phyloP scores from a whole-genome alignment of 1,140 invertebrate genomes.

The Penaeus chinensis region DNA sequence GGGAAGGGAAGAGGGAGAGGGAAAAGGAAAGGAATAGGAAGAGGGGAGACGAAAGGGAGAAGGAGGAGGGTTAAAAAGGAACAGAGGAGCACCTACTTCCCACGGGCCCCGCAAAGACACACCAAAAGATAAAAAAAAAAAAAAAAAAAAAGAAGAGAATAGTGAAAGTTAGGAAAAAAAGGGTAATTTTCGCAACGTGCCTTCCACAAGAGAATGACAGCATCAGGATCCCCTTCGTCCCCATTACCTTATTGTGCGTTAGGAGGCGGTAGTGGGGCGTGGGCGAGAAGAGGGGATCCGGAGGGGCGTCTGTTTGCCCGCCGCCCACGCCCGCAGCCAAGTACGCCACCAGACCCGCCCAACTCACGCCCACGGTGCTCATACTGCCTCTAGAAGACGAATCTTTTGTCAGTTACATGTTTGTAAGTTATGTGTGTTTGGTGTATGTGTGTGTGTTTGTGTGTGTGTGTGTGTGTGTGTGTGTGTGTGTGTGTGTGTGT shows the following conservation, averaged over 20 bases:
- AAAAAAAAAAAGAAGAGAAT: too few relatives aligned
- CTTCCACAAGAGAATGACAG: background rate
- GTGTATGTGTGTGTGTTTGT: background rate
- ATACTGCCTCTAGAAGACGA: slow-evolving; percentile 2
- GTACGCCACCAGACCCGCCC: slow-evolving; percentile 37
- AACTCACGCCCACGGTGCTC: slow-evolving; percentile 31
- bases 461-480: background rate
- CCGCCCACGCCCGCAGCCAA: slow-evolving; percentile 14
- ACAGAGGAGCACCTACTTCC: too few relatives aligned
- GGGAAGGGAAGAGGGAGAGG: too few relatives aligned
- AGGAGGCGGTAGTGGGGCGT: slow-evolving; percentile 32
- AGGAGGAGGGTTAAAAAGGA: too few relatives aligned
- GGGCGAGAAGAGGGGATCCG: slow-evolving; percentile 13
- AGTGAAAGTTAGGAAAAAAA: background rate
- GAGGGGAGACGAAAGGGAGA: too few relatives aligned
- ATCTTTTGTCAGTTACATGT: background rate
- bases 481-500: background rate
- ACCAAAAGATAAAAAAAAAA: too few relatives aligned
- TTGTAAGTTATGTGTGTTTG: background rate
- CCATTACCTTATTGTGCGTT: slow-evolving; percentile 33
- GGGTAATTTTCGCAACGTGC: background rate
- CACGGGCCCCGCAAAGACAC: too few relatives aligned
- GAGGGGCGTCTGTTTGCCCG: background rate
- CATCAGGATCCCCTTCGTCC: too few relatives aligned
- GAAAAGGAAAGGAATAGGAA: too few relatives aligned